Evolutionary conservation across 2,113 vertebrate genomes (phyloP).

Genomic region (Chloebia gouldiae): DNA sequence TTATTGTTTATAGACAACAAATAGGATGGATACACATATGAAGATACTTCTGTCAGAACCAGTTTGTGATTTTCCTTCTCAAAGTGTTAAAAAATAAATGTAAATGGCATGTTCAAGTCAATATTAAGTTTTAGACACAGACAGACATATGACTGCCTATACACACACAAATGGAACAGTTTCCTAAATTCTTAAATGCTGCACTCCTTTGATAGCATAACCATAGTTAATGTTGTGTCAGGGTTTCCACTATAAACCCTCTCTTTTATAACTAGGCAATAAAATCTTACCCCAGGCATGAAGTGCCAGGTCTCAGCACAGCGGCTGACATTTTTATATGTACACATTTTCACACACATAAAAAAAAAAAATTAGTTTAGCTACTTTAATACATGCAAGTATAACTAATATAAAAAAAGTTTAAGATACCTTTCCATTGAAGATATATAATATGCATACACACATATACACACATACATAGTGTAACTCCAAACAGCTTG

Average conservation of each 20-base stretch:
- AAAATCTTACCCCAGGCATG: conserved; percentile 61
- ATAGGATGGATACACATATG: background rate
- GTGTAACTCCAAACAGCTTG: background rate
- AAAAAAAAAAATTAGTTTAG: background rate
- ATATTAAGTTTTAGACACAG: background rate
- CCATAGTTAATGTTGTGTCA: conserved; percentile 56
- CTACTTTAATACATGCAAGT: conserved; percentile 13
- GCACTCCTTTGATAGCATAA: conserved; percentile 29
- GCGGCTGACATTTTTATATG: conserved; percentile 55
- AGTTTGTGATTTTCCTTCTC: background rate
- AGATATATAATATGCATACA: background rate
- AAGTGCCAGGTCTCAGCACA: conserved; percentile 50
- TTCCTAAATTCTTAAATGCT: conserved; percentile 44
- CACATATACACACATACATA: background rate
- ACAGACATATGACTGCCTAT: background rate
- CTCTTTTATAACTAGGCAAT: conserved; percentile 59
- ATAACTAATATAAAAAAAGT: background rate
- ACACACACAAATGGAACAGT: background rate
- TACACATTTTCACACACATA: conserved; percentile 7
- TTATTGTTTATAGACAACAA: background rate
- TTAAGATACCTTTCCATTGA: background rate
- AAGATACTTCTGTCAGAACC: background rate
- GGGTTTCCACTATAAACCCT: conserved; percentile 67
- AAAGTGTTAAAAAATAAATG: background rate
- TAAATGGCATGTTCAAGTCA: background rate